Conservation (phyloP, 2,797 vertebrate species). For the Setipinna tenuifilis region DNA sequence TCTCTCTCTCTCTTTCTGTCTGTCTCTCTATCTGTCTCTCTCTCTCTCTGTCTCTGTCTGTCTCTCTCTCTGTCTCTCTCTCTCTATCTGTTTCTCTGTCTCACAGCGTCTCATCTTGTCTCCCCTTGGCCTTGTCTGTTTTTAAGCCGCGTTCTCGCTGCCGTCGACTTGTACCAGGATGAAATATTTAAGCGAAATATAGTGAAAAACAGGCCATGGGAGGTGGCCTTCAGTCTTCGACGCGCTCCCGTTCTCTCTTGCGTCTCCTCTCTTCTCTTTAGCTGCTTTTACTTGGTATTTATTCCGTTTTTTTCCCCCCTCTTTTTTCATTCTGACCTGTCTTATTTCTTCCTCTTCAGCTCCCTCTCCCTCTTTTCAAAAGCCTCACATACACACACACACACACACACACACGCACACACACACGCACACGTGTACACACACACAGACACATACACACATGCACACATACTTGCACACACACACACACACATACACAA, state of each 20-base stretch:
- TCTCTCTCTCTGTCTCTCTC: too few species aligned
- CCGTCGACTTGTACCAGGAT: background rate
- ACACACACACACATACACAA: background rate
- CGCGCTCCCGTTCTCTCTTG: background rate
- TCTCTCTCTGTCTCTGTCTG: too few species aligned
- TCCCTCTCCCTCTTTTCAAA: too few species aligned
- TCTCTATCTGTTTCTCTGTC: background rate
- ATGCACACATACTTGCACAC: background rate
- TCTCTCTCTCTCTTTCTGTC: too few species aligned
- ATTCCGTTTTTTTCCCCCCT: background rate
- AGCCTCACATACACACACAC: too few species aligned
- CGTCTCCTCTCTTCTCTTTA: background rate
- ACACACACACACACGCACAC: too few species aligned
- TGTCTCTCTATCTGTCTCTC: too few species aligned
- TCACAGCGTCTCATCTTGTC: background rate
- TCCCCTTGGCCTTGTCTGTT: background rate
- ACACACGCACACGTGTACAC: background rate
- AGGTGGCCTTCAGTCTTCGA: background rate
- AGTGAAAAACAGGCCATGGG: background rate
- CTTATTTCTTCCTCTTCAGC: too few species aligned
- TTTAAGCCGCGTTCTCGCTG: background rate
- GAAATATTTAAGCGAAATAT: conserved; percentile 5
- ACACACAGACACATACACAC: background rate
- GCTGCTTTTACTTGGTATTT: background rate
- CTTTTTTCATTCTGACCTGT: too few species aligned